Conservation (phyloP, 2,113 vertebrate genomes). For the Spea multiplicata region DNA sequence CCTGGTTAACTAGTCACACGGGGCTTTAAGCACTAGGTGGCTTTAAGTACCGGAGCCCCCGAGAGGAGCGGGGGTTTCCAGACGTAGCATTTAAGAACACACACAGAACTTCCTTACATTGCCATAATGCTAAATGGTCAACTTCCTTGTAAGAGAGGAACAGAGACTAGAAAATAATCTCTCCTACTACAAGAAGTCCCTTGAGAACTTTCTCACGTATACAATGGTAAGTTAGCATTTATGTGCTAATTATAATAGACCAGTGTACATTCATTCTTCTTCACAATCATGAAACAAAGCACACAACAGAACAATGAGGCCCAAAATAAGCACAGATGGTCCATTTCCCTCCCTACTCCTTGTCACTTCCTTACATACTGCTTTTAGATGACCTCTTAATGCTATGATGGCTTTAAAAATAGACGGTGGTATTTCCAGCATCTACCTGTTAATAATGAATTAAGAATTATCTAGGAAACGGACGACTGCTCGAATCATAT, state of each 20-base stretch:
- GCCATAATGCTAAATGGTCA: too few species aligned
- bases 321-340: slow-evolving; percentile 74
- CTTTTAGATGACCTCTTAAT: slow-evolving; percentile 62
- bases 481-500: too few species aligned
- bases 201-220: slow-evolving; percentile 19
- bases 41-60: not conserved
- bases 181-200: not conserved
- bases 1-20: slow-evolving; percentile 8
- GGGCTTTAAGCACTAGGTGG: slow-evolving; percentile 6
- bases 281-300: slow-evolving; percentile 54
- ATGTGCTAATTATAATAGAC: slow-evolving; percentile 47
- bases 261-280: slow-evolving; percentile 51
- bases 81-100: not conserved
- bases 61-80: not conserved
- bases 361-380: slow-evolving; percentile 67
- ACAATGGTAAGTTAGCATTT: slow-evolving; percentile 50
- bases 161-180: not conserved
- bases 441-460: not conserved
- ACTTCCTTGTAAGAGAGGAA: too few species aligned
- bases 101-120: too few species aligned
- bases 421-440: not conserved
- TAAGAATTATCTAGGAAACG: too few species aligned
- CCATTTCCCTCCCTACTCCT: slow-evolving; percentile 58
- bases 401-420: slow-evolving; percentile 59
- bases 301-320: slow-evolving; percentile 54